Evolutionary conservation across 1,140 invertebrate species (phyloP).

Genomic region (Drosophila subpulchrella): DNA sequence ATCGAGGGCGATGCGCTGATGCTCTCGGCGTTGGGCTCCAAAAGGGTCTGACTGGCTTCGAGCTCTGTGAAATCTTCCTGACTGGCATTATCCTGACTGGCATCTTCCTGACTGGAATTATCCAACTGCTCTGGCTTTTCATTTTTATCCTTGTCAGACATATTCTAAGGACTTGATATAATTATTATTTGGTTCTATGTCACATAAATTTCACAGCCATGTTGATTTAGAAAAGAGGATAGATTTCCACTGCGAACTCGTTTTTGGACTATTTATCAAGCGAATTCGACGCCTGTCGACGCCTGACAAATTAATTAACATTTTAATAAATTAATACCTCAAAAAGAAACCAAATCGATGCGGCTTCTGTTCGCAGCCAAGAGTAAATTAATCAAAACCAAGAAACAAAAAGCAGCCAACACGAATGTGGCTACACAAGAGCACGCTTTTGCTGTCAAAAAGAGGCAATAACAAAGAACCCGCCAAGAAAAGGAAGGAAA

Average conservation of each 20-base stretch:
- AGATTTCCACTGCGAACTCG: neutral
- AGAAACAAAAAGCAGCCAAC: constrained; percentile 30
- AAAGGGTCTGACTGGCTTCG: neutral
- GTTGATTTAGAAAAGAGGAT: neutral
- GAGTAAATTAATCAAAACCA: constrained; percentile 70
- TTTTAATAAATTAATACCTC: constrained; percentile 70
- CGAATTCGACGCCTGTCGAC: constrained; percentile 28
- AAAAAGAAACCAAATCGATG: constrained; percentile 60
- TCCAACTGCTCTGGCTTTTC: neutral
- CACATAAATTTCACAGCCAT: constrained; percentile 14
- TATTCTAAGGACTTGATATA: neutral
- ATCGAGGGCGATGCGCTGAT: constrained; percentile 3
- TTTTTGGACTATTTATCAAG: constrained; percentile 21
- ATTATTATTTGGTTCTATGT: neutral
- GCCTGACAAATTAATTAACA: constrained; percentile 78
- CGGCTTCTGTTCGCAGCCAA: constrained; percentile 58
- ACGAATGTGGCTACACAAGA: constrained; percentile 13
- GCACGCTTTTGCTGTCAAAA: constrained; percentile 76
- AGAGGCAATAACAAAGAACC: constrained; percentile 47
- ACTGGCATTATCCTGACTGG: too few species aligned
- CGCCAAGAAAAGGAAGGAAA: constrained; percentile 34
- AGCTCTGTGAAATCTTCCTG: neutral
- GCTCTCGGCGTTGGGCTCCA: too few species aligned
- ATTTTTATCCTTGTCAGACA: constrained; percentile 11
- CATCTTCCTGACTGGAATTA: neutral